Evolutionary conservation across 2,888 invertebrate genomes (phyloP).

Genomic region (Drosophila conformis): DNA sequence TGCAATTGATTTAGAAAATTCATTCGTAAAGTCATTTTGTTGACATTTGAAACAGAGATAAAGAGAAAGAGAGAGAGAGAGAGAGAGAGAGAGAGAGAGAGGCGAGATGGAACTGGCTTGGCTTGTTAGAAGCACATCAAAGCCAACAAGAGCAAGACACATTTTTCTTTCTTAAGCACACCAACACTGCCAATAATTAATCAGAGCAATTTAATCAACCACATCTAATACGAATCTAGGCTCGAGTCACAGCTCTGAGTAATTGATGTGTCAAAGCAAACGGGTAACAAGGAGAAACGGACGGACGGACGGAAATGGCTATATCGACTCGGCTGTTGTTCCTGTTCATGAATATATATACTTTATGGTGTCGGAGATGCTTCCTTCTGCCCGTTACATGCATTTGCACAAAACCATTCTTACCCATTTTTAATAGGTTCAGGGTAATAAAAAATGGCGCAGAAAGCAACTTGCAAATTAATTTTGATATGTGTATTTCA

Average conservation of each 20-base stretch:
- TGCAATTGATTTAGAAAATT: conserved; percentile 58
- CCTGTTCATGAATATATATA: not conserved
- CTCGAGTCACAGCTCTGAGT: not conserved
- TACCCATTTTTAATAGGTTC: not conserved
- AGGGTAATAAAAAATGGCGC: not conserved
- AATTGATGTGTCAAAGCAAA: not conserved
- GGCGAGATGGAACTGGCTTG: not conserved
- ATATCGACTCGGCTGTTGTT: not conserved
- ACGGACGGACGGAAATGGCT: not conserved
- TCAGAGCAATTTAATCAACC: conserved; percentile 31
- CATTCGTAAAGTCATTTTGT: not conserved
- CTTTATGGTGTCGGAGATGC: not conserved
- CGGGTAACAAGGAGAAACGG: not conserved
- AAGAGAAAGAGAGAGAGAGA: not conserved
- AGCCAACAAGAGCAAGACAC: not conserved
- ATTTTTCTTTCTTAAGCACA: conserved; percentile 34
- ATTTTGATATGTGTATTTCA: not conserved
- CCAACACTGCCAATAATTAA: conserved; percentile 19
- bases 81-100: too few relatives aligned
- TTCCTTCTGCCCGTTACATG: not conserved
- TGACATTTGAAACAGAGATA: not conserved
- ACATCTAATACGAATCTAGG: not conserved
- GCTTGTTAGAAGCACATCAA: not conserved
- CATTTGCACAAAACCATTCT: not conserved
- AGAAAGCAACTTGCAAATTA: not conserved